A percentile compares a stretch with the other conserved stretches of the same genome.
Evolutionary conservation across 2,888 invertebrate species (phyloP).

Genomic region (Drosophila quasianomalipes): DNA sequence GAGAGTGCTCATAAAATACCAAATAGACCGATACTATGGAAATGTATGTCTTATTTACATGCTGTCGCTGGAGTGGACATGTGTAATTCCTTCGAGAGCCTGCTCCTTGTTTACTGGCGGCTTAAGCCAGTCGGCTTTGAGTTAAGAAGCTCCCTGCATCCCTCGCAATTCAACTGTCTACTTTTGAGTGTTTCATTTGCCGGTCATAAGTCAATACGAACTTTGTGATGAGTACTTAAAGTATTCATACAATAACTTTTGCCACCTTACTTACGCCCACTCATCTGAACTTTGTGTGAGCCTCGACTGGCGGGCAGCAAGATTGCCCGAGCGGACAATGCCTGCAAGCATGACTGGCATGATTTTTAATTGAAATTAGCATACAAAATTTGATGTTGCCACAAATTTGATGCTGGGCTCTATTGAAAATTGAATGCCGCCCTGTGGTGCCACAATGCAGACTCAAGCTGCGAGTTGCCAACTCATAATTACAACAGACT

Average conservation of each 20-base stretch:
- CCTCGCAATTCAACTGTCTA: slow-evolving; percentile 10
- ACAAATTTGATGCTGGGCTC: slow-evolving; percentile 40
- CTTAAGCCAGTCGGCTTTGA: slow-evolving; percentile 10
- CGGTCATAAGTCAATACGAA: slow-evolving; percentile 15
- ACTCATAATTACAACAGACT: slow-evolving; percentile 55
- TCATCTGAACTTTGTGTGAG: slow-evolving; percentile 40
- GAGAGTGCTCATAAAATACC: background rate
- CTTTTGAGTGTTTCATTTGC: slow-evolving; percentile 36
- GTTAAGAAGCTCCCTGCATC: background rate
- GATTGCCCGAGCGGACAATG: background rate
- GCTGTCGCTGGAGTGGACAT: slow-evolving; percentile 7
- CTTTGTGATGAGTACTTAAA: slow-evolving; percentile 26
- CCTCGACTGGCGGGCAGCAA: slow-evolving; percentile 3
- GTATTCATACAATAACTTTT: slow-evolving; percentile 21
- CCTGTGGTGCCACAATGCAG: slow-evolving; percentile 31
- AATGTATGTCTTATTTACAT: background rate
- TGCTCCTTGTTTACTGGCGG: background rate
- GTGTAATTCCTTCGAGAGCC: slow-evolving; percentile 7
- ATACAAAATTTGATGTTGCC: slow-evolving; percentile 61
- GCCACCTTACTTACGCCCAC: slow-evolving; percentile 33
- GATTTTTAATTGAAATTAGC: slow-evolving; percentile 76
- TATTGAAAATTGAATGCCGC: slow-evolving; percentile 28
- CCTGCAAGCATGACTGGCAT: slow-evolving; percentile 19
- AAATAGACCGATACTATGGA: background rate
- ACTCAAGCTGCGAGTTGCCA: slow-evolving; percentile 47